phyloP scores from a whole-genome alignment of 2,113 vertebrate species.

The Melanotaenia duboulayi region DNA sequence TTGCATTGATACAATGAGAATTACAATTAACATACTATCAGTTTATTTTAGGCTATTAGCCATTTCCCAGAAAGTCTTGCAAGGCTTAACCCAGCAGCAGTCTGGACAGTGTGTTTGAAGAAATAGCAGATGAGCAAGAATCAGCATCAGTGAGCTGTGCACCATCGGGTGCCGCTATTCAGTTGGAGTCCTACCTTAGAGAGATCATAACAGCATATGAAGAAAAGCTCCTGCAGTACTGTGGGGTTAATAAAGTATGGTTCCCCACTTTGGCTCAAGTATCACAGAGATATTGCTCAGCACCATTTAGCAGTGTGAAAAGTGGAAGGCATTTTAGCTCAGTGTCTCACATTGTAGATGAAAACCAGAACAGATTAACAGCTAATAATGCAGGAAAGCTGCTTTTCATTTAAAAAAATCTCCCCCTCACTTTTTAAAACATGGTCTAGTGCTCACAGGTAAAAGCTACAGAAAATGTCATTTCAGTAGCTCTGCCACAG shows the following conservation, averaged over 20 bases:
- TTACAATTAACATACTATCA: too few species aligned
- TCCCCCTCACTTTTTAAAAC: not conserved
- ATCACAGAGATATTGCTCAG: not conserved
- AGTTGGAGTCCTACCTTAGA: not conserved
- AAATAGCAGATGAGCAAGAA: too few species aligned
- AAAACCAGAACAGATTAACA: not conserved
- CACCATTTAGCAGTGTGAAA: not conserved
- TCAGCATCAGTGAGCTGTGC: too few species aligned
- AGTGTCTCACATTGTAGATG: not conserved
- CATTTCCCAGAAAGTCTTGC: too few species aligned
- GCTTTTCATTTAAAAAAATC: not conserved
- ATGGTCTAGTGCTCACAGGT: too few species aligned
- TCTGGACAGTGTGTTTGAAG: too few species aligned
- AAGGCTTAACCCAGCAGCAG: too few species aligned
- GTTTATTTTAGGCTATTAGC: too few species aligned
- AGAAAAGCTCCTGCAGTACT: not conserved
- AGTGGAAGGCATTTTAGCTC: not conserved
- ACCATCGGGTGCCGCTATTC: not conserved
- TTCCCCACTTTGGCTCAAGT: not conserved
- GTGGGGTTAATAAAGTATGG: too few species aligned
- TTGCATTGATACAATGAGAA: too few species aligned
- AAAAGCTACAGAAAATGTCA: too few species aligned
- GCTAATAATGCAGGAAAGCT: not conserved
- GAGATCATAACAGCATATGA: not conserved
- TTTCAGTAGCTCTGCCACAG: too few species aligned